Evolutionary conservation across 2,113 vertebrate genomes (phyloP).

Genomic region (Ophthalmolycus amberensis): DNA sequence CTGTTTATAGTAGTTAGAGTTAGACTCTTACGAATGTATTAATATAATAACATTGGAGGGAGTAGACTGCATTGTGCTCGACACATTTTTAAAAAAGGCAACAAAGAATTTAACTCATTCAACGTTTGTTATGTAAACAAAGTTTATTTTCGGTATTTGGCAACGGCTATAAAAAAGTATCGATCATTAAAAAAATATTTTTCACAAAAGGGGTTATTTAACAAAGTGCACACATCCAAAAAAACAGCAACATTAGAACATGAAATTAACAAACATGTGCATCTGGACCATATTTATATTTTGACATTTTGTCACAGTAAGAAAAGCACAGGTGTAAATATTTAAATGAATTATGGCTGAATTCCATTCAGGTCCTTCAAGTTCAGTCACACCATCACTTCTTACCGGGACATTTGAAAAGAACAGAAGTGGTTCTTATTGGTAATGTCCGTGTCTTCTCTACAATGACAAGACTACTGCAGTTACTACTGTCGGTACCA

Average conservation of each 20-base stretch:
- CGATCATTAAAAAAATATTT: constrained; percentile 18
- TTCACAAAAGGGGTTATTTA: not conserved
- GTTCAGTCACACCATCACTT: not conserved
- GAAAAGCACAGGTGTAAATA: not conserved
- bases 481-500: not conserved
- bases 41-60: not conserved
- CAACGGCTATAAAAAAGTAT: constrained; percentile 18
- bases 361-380: not conserved
- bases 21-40: not conserved
- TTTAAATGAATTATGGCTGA: not conserved
- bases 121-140: constrained; percentile 6
- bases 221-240: constrained; percentile 15
- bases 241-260: not conserved
- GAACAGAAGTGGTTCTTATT: not conserved
- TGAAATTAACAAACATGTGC: not conserved
- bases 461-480: not conserved
- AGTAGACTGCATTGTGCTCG: not conserved
- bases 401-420: not conserved
- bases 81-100: not conserved
- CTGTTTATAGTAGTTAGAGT: not conserved
- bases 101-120: not conserved
- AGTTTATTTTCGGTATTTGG: constrained; percentile 47
- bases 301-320: not conserved
- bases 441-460: not conserved
- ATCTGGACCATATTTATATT: not conserved